Evolutionary conservation across 2,797 vertebrate genomes (phyloP).

Genomic region (Sebastes kiyomatsui): DNA sequence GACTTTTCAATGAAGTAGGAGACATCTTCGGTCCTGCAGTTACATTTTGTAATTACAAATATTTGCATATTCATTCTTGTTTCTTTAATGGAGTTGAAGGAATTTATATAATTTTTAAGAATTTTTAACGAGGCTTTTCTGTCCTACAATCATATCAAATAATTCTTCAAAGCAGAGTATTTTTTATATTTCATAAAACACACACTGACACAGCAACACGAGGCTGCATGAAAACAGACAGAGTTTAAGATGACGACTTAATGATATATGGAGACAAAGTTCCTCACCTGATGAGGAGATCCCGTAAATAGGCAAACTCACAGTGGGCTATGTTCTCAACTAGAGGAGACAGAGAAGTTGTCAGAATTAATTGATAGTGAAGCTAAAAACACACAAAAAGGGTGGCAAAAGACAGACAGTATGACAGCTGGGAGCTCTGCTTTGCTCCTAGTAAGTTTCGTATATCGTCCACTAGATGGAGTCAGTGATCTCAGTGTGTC

Average conservation of each 20-base stretch:
- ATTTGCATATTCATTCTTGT: background rate
- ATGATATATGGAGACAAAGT: background rate
- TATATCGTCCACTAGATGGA: constrained; percentile 59
- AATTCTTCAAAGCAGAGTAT: background rate
- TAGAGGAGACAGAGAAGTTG: constrained; percentile 65
- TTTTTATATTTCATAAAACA: background rate
- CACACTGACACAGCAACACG: background rate
- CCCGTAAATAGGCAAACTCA: constrained; percentile 97
- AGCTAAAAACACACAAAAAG: background rate
- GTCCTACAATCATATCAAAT: background rate
- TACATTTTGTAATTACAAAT: background rate
- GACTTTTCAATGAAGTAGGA: background rate
- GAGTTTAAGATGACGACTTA: background rate
- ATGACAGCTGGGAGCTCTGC: background rate
- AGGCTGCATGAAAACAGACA: background rate
- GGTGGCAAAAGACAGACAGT: background rate
- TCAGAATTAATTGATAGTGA: background rate
- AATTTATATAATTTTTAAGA: background rate
- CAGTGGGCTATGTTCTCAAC: constrained; percentile 98
- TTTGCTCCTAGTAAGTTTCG: background rate
- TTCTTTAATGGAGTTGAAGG: background rate
- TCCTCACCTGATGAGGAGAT: constrained; percentile 96
- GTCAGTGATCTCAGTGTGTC: constrained; percentile 5
- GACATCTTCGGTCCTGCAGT: background rate
- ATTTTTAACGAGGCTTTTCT: too few species aligned